Conservation (phyloP, 2,888 invertebrate genomes). For the Limenitis camilla region DNA sequence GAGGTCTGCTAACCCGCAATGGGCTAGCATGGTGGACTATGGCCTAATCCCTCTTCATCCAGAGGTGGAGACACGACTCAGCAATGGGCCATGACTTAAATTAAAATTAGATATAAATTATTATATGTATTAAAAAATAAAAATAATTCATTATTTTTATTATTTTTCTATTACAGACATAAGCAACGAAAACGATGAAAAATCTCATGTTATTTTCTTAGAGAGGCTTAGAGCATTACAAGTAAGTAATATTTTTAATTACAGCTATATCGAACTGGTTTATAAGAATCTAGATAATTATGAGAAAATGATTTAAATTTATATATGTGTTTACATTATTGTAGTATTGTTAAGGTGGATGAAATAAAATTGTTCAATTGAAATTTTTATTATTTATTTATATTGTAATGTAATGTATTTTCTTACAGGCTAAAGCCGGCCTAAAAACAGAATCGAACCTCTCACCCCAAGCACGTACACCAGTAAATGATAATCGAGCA, state of each 20-base stretch:
- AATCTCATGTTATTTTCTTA: conserved; percentile 60
- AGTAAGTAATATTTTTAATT: conserved; percentile 27
- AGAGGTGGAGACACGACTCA: too few species aligned
- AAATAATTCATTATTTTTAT: not conserved
- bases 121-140: not conserved
- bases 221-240: conserved; percentile 63
- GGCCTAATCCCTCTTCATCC: too few species aligned
- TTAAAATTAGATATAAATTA: too few species aligned
- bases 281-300: too few species aligned
- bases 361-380: too few species aligned
- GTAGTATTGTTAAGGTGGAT: too few species aligned
- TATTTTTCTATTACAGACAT: conserved; percentile 52
- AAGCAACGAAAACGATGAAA: conserved; percentile 64
- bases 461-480: conserved; percentile 57
- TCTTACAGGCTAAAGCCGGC: conserved; percentile 61
- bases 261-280: too few species aligned
- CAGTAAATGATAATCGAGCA: conserved; percentile 55
- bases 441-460: conserved; percentile 54
- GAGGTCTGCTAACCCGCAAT: too few species aligned
- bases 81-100: too few species aligned
- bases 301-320: too few species aligned
- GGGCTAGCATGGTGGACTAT: too few species aligned
- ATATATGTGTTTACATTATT: too few species aligned
- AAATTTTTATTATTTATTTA: not conserved
- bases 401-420: conserved; percentile 6